phyloP scores from a whole-genome alignment of 1,140 invertebrate genomes.

The Parasteatoda tepidariorum region DNA sequence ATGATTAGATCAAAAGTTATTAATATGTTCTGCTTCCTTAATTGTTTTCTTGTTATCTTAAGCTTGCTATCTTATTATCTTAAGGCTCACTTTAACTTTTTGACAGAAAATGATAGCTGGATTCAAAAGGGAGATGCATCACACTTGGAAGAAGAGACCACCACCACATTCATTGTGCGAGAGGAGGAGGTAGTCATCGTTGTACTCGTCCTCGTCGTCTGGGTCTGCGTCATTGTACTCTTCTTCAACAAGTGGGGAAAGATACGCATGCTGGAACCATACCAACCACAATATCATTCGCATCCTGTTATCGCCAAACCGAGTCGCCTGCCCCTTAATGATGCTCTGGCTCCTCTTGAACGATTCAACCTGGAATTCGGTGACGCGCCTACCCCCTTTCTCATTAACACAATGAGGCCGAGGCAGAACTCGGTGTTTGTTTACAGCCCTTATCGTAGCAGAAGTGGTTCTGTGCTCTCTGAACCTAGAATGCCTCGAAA shows the following conservation, averaged over 20 bases:
- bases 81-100: not conserved
- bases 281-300: conserved; percentile 84
- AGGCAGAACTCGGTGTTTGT: conserved; percentile 86
- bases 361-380: conserved; percentile 37
- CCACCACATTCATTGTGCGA: conserved; percentile 74
- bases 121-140: too few relatives aligned
- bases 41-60: too few relatives aligned
- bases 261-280: conserved; percentile 88
- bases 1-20: not conserved
- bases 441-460: conserved; percentile 72
- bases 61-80: too few relatives aligned
- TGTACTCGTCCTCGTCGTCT: conserved; percentile 84
- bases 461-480: conserved; percentile 55
- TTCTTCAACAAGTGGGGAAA: conserved; percentile 91
- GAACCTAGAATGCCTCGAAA: conserved; percentile 72
- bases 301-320: conserved; percentile 45
- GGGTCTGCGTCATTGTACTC: conserved; percentile 86
- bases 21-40: not conserved
- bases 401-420: conserved; percentile 18
- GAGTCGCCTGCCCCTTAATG: conserved; percentile 21
- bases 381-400: not conserved
- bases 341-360: conserved; percentile 29
- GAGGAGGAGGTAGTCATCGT: conserved; percentile 89
- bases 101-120: conserved; percentile 57
- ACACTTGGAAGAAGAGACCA: conserved; percentile 16